Evolutionary conservation across 30 jellyfish, hydroid and myxozoan genomes (phyloP), one percentile per base, ranked within the genome.

Genomic region (Catostylus mosaicus): DNA sequence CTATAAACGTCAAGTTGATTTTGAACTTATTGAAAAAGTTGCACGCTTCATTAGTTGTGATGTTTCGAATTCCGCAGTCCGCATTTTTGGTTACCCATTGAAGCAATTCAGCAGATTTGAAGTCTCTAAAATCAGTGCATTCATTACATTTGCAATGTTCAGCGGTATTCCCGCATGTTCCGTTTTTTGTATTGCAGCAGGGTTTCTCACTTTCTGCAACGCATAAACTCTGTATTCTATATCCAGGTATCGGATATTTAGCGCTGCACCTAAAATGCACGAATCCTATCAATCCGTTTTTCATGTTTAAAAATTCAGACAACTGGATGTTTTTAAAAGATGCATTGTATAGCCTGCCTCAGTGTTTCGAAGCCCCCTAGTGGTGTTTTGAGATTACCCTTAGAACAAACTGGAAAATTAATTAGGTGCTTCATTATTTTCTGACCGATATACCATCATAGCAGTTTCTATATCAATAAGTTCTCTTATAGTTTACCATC

Each of bases 191-290:
- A 56, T 93, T 84, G 86, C 98, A 93, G 83, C 98, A 93, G 10
- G 98, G 98, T 24, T 48, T 46, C 22, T 32, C 83, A 18, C 98
- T 80, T 18, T 93, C 90, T 1, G 98, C 96, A 62, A 87, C 73
- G 67, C 98, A 93, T n/a, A 76, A 92, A 60, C 96, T 86, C 45
- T 87, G 96, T 30, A 93, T 70, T 31, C 97, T 89, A 63, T 87
- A 87, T 31, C 96, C 93, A 30, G 90, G 91, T 8, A 87, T 14
- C 0, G 94, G 96, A 66, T 31, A 76, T 11, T 50, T 31, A 30
- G 52, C 64, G 32, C 97, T 96, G 40, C 98, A 93, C 47, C 98
- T 93, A 61, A 34, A 23, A 46, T 48, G 4, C 14, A 5, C 54
- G 14, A 40, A 40, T n/a, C n/a, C n/a, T n/a, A n/a, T n/a, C n/a